phyloP scores from a whole-genome alignment of 2,888 invertebrate species.

The Pseudococcus jackbeardsleyi region DNA sequence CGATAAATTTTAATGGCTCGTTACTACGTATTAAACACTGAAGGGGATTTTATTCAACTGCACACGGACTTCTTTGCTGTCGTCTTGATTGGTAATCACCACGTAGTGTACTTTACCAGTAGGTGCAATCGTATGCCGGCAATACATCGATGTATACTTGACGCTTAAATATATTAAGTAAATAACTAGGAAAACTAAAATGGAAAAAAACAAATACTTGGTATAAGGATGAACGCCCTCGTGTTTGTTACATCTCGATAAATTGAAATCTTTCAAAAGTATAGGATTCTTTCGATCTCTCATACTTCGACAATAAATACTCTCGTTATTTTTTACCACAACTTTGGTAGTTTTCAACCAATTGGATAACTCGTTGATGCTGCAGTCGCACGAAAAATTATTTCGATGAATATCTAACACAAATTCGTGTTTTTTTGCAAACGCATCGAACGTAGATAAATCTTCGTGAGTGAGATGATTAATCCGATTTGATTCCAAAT shows the following conservation, averaged over 20 bases:
- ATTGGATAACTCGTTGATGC: constrained; percentile 73
- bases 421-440: constrained; percentile 72
- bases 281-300: background rate
- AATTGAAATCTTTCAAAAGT: constrained; percentile 65
- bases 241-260: constrained; percentile 7
- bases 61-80: constrained; percentile 69
- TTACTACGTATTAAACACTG: background rate
- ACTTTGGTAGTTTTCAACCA: constrained; percentile 78
- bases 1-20: background rate
- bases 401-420: constrained; percentile 78
- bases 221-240: constrained; percentile 67
- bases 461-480: constrained; percentile 74
- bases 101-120: constrained; percentile 80
- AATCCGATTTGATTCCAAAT: constrained; percentile 79
- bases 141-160: constrained; percentile 74
- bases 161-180: constrained; percentile 47
- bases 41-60: constrained; percentile 43
- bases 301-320: constrained; percentile 72
- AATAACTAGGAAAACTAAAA: constrained; percentile 27
- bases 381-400: constrained; percentile 80
- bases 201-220: constrained; percentile 30
- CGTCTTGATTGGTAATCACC: constrained; percentile 77
- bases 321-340: constrained; percentile 74
- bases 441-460: constrained; percentile 73
- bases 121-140: constrained; percentile 72